phyloP scores from a whole-genome alignment of 2,797 vertebrate genomes.

The Alauda arvensis region DNA sequence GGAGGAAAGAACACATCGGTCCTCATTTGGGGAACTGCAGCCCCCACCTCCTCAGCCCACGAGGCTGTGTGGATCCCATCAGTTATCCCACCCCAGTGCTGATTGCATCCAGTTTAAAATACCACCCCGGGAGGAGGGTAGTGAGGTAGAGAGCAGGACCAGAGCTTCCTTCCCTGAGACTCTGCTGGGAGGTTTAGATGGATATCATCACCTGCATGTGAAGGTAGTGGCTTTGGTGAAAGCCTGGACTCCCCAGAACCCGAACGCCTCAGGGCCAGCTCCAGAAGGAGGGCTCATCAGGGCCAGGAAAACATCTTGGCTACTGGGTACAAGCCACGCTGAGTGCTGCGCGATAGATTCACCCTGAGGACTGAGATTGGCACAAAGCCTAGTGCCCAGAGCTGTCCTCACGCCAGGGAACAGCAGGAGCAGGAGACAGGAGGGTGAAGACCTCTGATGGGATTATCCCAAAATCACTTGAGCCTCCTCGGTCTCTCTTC shows the following conservation, averaged over 20 bases:
- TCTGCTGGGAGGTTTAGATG: not conserved
- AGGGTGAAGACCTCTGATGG: fast-evolving
- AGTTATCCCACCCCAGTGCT: not conserved
- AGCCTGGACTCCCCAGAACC: not conserved
- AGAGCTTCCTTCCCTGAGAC: not conserved
- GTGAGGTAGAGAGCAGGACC: not conserved
- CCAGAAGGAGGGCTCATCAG: not conserved
- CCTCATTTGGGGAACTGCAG: not conserved
- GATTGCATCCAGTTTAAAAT: not conserved
- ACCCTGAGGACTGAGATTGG: not conserved
- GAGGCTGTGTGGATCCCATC: fast-evolving
- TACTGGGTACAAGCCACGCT: not conserved
- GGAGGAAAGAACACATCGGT: fast-evolving
- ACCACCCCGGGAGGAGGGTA: not conserved
- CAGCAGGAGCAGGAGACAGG: not conserved
- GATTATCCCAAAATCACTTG: not conserved
- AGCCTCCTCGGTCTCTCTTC: not conserved
- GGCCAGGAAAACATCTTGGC: not conserved
- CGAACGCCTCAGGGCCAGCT: not conserved
- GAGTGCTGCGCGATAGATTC: not conserved
- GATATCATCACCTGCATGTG: not conserved
- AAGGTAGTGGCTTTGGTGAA: not conserved
- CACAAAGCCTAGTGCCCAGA: not conserved
- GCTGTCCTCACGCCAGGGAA: not conserved
- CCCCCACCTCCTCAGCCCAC: not conserved